Evolutionary conservation across 2,113 vertebrate genomes (phyloP), one percentile per base, ranked within the genome.

Genomic region (Hassar affinis): DNA sequence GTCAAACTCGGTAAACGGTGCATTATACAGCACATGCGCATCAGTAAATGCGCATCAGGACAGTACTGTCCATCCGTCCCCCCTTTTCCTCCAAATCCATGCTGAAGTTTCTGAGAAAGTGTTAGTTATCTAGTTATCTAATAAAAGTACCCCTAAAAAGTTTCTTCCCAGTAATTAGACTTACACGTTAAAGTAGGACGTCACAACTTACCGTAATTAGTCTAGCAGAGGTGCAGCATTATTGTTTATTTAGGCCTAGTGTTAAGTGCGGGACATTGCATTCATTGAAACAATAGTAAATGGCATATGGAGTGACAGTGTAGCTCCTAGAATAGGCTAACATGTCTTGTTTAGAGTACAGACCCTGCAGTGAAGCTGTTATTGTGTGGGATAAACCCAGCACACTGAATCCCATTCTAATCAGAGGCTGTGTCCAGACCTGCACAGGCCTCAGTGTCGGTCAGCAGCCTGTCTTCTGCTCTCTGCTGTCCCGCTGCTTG

Each of bases 61-160:
- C 22, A 69, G n/a, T n/a, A n/a, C n/a, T 78, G 84, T 90, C 91
- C 86, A 87, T 86, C 84, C 89, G 89, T 90, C 91, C 88, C 91
- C 90, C 89, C 90, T 90, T 78, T 83, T 84, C 49, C 59, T 84
- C 35, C 49, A 56, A 38, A 56, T 88, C 93, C 90, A 93, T 62
- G 61, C 61, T 62, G 61, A 33, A 62, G 15, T 35, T 17, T 64
- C 5, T 6, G 12, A 35, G 30, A 5, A 62, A 15, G 12, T 61
- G 11, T 59, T n/a, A n/a, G n/a, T n/a, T 42, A 42, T 42, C 6
- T 42, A 42, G 3, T 2, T 42, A 42, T 42, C 38, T 42, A 42
- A 42, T n/a, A 42, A 22, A 10, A 57, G 22, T 33, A 3, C 30
- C 33, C 3, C 8, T 11, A 25, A 71, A 71, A 71, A 12, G 14